Percentiles rank a stretch among this genome's conserved stretches.
These are phyloP conservation scores for Rhodophaea formosa DNA, from an alignment of 2,888 invertebrate genomes.

Conservation along the genomic window DNA sequence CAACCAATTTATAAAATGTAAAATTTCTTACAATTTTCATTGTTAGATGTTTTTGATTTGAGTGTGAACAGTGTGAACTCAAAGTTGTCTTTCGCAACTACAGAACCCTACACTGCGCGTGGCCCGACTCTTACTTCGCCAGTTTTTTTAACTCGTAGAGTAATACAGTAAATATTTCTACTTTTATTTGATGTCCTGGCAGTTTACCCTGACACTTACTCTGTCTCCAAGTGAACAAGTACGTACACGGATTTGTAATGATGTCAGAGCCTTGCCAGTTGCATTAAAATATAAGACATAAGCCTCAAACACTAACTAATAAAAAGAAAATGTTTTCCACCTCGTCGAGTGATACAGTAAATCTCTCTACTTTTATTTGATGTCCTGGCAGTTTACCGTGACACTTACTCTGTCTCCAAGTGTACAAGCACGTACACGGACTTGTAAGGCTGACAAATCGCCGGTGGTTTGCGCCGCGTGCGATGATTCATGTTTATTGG, in stretches of 20 bases:
- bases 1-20: too few species aligned
- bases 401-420: not conserved
- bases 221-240: slow-evolving; percentile 4
- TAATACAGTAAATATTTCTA: not conserved
- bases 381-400: not conserved
- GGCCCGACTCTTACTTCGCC: too few species aligned
- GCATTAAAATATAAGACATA: too few species aligned
- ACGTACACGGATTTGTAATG: slow-evolving; percentile 49
- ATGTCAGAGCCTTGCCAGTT: too few species aligned
- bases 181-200: not conserved
- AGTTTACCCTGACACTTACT: not conserved
- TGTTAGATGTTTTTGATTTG: too few species aligned
- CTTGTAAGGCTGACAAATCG: slow-evolving; percentile 70
- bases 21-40: too few species aligned
- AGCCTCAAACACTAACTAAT: too few species aligned
- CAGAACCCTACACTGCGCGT: too few species aligned
- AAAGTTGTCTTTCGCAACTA: too few species aligned
- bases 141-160: not conserved
- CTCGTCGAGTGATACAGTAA: not conserved
- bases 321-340: not conserved
- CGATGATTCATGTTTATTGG: slow-evolving; percentile 71
- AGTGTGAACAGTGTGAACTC: too few species aligned
- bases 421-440: slow-evolving; percentile 30
- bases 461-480: slow-evolving; percentile 57
- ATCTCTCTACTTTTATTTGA: not conserved